Evolutionary conservation across 2,113 vertebrate species (phyloP), one percentile per base, ranked within the genome.

Genomic region (Brachyhypopomus gauderio): DNA sequence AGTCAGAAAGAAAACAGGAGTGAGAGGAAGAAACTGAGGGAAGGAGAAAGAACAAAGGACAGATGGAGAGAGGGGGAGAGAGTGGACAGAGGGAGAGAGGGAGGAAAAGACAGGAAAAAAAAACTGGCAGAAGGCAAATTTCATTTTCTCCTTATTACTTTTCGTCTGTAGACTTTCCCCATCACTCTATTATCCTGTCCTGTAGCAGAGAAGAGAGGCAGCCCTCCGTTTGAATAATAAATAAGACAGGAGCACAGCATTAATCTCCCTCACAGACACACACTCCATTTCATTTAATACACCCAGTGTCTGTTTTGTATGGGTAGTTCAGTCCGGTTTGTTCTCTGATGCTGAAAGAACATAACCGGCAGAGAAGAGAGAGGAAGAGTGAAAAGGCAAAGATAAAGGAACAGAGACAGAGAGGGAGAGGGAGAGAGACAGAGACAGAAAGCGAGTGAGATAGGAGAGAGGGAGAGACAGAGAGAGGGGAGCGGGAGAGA

Each of bases 181-280:
- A 55, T 41, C 20, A 36, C 45, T 81, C 23, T 77, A 30, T 78
- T 82, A 58, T 66, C 34, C 23, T 70, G 45, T 77, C 72, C 56
- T 72, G 27, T 70, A 55, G 64, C 67, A 41, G 64, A 56, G 60
- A 60, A 56, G 67, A n/a, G 67, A 78, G 56, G 60, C 38, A 62
- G 81, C 27, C n/a, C 72, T 71, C 23, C 41, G 77, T 83, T 83
- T 83, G 74, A 87, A 84, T 87, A 84, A 87, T 83, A 84, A 87
- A 87, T 85, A 85, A 67, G 58, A 72, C 74, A 67, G 45, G 69
- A 22, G 66, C 45, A 36, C 48, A 59, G 80, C 66, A 80, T 76
- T 80, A 83, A 83, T 85, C 80, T 77, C 19, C 72, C 72, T 73
- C 77, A 36, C 59, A 80, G 60, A 72, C 77, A 75, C 77, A 30